Evolutionary conservation across 2,888 invertebrate genomes (phyloP).

Genomic region (Carterocephalus palaemon): DNA sequence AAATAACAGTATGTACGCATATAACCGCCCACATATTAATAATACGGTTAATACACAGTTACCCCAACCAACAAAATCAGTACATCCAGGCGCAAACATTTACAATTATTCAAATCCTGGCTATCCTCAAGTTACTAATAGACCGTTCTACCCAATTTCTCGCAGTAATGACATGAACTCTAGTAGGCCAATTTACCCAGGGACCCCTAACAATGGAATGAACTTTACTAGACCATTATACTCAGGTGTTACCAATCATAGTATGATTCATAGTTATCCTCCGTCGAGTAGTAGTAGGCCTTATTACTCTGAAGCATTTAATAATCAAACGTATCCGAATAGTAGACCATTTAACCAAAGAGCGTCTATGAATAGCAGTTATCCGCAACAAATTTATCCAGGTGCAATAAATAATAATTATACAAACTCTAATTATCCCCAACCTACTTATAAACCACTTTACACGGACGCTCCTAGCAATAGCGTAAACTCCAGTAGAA

Average conservation of each 20-base stretch:
- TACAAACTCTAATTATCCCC: background rate
- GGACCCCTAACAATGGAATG: too few relatives aligned
- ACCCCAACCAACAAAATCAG: slow-evolving; percentile 2
- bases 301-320: too few relatives aligned
- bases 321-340: background rate
- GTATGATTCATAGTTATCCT: background rate
- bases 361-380: too few relatives aligned
- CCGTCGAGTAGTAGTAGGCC: too few relatives aligned
- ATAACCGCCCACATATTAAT: slow-evolving; percentile 1
- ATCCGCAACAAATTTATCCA: too few relatives aligned
- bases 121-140: slow-evolving; percentile 2
- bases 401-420: too few relatives aligned
- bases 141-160: background rate
- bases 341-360: background rate
- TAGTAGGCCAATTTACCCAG: too few relatives aligned
- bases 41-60: background rate
- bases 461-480: too few relatives aligned
- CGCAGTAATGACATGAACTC: too few relatives aligned
- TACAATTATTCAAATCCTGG: slow-evolving; percentile 6
- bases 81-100: slow-evolving; percentile 8
- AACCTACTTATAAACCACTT: slow-evolving; percentile 1
- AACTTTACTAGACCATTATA: background rate
- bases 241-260: background rate
- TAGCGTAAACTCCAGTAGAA: too few relatives aligned
- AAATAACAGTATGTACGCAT: background rate